A percentile compares a stretch with the other conserved stretches of the same genome.
phyloP scores from a whole-genome alignment of 1,140 invertebrate genomes.

The Polypedilum pembai region DNA sequence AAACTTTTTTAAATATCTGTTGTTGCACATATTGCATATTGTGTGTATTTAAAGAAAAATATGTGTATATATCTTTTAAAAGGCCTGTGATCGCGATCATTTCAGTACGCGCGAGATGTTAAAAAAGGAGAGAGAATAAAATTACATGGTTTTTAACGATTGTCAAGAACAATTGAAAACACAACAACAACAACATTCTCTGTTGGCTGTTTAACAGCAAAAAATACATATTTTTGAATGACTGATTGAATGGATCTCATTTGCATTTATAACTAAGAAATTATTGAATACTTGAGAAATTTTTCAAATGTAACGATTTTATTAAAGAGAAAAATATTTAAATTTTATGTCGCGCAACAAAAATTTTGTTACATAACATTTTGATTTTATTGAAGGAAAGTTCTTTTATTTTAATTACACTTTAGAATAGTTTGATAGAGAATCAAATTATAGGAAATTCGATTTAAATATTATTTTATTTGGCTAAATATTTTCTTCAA shows the following conservation, averaged over 20 bases:
- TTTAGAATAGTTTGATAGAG: no score
- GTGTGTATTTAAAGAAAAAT: neutral
- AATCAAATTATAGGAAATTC: no score
- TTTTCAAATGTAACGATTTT: no score
- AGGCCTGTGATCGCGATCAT: conserved; percentile 1
- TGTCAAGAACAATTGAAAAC: conserved; percentile 24
- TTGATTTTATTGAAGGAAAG: no score
- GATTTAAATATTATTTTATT: no score
- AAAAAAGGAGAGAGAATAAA: conserved; percentile 18
- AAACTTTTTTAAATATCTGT: neutral
- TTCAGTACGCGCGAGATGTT: neutral
- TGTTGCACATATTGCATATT: conserved; percentile 3
- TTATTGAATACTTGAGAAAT: no score
- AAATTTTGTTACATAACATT: no score
- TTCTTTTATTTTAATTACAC: no score
- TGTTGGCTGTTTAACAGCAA: conserved; percentile 18
- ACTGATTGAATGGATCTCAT: neutral
- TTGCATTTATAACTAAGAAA: no score
- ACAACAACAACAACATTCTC: neutral
- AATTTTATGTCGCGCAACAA: no score
- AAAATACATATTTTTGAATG: conserved; percentile 15
- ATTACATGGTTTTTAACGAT: conserved; percentile 28
- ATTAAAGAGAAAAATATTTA: no score
- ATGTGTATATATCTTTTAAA: conserved; percentile 1
- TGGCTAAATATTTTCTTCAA: no score